Base-by-base conservation (phyloP, 2,797 vertebrate species). In the Coendou prehensilis region DNA sequence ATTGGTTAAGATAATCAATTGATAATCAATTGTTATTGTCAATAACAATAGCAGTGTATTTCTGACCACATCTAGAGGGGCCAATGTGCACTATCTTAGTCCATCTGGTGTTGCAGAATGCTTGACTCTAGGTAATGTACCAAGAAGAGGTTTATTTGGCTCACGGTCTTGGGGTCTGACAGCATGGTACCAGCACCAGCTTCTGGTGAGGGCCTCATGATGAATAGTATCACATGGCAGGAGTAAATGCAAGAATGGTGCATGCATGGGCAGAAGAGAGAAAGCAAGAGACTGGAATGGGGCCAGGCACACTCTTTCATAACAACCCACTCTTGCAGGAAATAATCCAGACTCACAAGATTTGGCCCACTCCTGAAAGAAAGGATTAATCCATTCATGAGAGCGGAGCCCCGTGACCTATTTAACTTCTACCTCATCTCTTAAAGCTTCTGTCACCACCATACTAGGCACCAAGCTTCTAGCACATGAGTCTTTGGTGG, bases 1-100 rank as follows among this genome's bases (percentile, higher is more conserved):
- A 95, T 10, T 89, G 37, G 9, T 47, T 85, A 90, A 92, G 41
- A 86, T 37, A 22, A 80, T 91, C 13, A 30, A 87, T 28, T 37
- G 9, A 45, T 85, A 71, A 22, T 71, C 18, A 22, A 41, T 9
- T 71, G n/a, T 50, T 47, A 71, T 22, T 69, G 71, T 67, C 10
- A 80, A 33, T 75, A 97, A 88, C 5, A 82, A 15, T 57, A 82
- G 18, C 30, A 67, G 47, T 78, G 11, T 57, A 22, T 57, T 92
- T 41, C 47, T 92, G 76, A 45, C 22, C 50, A 63, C 67, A 82
- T 83, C 41, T 67, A 41, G 63, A 91, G 76, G 33, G 10, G 23
- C 3, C 47, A 26, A 1, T 56, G 13, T 26, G 47, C 13, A 30
- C 26, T 22, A 9, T 22, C 26, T 45, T 63, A 78, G 30, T 23